Base-by-base conservation (phyloP, 2,888 invertebrate species). In the Pterostichus niger region DNA sequence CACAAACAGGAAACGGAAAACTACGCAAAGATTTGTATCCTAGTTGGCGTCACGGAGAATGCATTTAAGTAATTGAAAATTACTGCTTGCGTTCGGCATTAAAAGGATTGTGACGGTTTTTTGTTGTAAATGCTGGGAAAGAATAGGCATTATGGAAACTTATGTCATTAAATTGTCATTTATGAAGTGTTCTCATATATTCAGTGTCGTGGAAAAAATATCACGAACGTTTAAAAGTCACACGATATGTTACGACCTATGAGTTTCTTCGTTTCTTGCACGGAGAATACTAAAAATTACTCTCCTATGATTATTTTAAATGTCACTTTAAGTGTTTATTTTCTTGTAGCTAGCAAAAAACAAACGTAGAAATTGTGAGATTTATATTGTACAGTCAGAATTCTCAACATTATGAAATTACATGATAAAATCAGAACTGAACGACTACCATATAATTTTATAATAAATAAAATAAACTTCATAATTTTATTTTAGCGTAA, bases 141-240 rank as follows among this genome's bases (percentile, higher is more conserved):
- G 75, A 75, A 75, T 49, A 31, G 11, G 75, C 49, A 75, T 75
- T 31, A 75, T 75, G 75, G 75, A 75, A 75, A 75, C 75, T 75
- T 75, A 75, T 75, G 75, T 75, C 75, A 75, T 75, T 75, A 75
- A 75, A 75, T 54, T 75, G 75, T 75, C 75, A 75, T 75, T 75
- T 75, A 75, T 75, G 52, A 75, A 31, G 75, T 52, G 52, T 75
- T 75, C 75, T 52, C 75, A 75, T 75, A 75, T 33, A 54, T n/a
- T 49, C 75, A 52, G 24, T 54, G 24, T 31, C 15, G 10, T 24
- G 73, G 75, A 75, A 75, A 75, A 75, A 75, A 75, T 75, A 75
- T 75, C 35, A 49, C 31, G 33, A 64, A 64, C 33, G 75, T 33
- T 75, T 75, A 52, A 9, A 52, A 54, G 13, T 75, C 75, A 75